Evolutionary conservation across 2,113 vertebrate genomes (phyloP).

Genomic region (Nycticorax nycticorax): DNA sequence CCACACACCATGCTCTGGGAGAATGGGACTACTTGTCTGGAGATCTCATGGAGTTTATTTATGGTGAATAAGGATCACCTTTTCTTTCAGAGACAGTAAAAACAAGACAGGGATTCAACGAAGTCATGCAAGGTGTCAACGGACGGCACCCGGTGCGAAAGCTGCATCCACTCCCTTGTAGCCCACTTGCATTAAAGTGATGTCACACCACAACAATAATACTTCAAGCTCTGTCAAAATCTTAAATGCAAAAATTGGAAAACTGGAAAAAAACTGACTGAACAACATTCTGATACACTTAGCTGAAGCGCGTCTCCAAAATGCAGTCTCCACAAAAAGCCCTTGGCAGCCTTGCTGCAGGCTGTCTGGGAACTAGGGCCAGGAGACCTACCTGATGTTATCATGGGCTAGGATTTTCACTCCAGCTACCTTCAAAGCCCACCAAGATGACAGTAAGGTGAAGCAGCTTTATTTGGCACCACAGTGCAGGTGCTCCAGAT

Average conservation of each 20-base stretch:
- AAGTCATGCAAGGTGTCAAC: background rate
- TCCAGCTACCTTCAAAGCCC: background rate
- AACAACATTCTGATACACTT: background rate
- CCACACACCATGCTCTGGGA: background rate
- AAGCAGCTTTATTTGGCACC: background rate
- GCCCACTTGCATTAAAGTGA: background rate
- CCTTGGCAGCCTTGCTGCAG: background rate
- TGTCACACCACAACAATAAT: background rate
- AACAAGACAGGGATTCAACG: background rate
- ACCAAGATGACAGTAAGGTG: background rate
- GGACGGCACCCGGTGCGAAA: accelerated
- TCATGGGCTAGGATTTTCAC: background rate
- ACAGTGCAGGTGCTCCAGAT: background rate
- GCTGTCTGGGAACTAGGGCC: background rate
- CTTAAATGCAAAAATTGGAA: background rate
- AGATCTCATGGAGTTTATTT: background rate
- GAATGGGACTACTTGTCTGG: background rate
- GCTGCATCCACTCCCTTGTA: too few species aligned
- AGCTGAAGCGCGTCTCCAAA: accelerated
- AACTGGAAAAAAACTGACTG: background rate
- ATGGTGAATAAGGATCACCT: background rate
- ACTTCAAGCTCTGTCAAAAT: background rate
- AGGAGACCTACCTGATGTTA: background rate
- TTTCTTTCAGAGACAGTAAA: background rate
- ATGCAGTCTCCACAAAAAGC: background rate